Evolutionary conservation across 2,888 invertebrate genomes (phyloP).

Genomic region (Rhodophaea formosa): DNA sequence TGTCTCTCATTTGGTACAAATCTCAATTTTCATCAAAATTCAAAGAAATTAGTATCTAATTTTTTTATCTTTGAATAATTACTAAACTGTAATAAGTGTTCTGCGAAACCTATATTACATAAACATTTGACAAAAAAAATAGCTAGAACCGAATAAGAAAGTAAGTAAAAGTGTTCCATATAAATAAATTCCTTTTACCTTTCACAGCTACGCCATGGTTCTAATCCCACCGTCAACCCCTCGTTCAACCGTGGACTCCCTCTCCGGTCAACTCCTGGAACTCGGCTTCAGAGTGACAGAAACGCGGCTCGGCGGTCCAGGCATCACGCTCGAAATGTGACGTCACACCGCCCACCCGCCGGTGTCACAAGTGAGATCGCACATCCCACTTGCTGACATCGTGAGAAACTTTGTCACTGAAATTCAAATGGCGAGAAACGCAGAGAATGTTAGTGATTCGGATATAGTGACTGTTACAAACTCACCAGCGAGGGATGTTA

Average conservation of each 20-base stretch:
- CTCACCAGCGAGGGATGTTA: background rate
- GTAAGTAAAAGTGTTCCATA: no score
- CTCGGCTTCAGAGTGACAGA: conserved; percentile 79
- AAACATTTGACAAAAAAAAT: no score
- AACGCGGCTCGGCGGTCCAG: conserved; percentile 82
- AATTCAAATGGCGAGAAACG: background rate
- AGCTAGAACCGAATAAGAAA: no score
- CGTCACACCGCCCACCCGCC: conserved; percentile 26
- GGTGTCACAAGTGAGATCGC: background rate
- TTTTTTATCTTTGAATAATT: no score
- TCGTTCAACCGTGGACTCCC: conserved; percentile 53
- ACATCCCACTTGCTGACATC: background rate
- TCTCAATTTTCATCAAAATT: no score
- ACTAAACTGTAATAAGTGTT: no score
- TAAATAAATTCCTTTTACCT: no score
- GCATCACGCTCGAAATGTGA: conserved; percentile 77
- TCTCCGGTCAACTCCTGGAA: conserved; percentile 66
- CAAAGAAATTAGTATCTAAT: no score
- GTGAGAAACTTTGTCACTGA: background rate
- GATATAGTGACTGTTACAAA: background rate
- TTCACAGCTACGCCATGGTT: conserved; percentile 71
- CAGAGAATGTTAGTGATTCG: background rate
- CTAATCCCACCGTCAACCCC: conserved; percentile 64
- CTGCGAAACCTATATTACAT: no score
- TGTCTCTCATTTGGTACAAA: no score